Conservation (phyloP, 2,888 invertebrate genomes). For the Vanessa cardui region DNA sequence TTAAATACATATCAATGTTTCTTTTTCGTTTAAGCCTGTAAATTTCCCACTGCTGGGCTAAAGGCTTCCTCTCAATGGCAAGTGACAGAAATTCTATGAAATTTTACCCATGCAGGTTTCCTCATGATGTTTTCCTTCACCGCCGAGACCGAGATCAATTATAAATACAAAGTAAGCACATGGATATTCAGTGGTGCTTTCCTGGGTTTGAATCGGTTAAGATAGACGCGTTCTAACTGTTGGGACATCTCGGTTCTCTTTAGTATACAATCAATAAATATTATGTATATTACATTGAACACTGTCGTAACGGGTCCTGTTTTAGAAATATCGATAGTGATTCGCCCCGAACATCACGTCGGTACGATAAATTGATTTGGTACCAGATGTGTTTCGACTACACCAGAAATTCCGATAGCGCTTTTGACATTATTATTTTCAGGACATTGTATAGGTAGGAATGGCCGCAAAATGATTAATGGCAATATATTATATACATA, state of each 20-base stretch:
- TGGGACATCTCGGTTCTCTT: no score
- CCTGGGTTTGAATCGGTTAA: no score
- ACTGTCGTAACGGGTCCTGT: constrained; percentile 34
- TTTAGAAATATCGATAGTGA: constrained; percentile 35
- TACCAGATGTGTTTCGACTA: constrained; percentile 61
- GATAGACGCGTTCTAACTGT: no score
- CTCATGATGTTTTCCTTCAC: no score
- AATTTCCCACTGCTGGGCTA: no score
- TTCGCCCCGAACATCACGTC: constrained; percentile 57
- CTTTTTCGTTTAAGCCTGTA: no score
- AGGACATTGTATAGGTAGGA: constrained; percentile 25
- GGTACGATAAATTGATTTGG: constrained; percentile 64
- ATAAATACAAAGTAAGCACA: no score
- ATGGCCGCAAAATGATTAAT: constrained; percentile 7
- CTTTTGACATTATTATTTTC: constrained; percentile 59
- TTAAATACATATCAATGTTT: background rate
- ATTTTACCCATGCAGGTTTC: no score
- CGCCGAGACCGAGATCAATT: no score
- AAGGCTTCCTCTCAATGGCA: no score
- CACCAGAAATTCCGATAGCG: constrained; percentile 55
- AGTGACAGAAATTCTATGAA: no score
- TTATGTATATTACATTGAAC: background rate
- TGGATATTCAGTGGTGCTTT: no score
- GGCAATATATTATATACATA: constrained; percentile 7
- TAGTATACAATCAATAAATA: constrained; percentile 23